Percentiles rank a stretch among this genome's conserved stretches.
phyloP scores from a whole-genome alignment of 2,113 vertebrate species.

The Chaetorhynchus papuensis region DNA sequence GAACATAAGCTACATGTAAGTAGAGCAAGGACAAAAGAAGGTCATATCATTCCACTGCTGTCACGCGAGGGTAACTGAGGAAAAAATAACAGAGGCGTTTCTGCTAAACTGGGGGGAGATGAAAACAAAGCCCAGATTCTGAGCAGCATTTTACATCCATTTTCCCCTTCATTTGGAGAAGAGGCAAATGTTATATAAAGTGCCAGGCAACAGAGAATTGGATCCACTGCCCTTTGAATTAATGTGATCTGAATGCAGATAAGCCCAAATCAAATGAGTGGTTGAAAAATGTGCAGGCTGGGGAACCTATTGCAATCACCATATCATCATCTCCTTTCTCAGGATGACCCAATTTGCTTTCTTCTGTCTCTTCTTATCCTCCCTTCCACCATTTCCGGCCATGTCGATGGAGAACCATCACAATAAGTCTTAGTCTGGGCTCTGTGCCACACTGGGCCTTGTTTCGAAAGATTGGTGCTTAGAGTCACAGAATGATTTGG shows the following conservation, averaged over 20 bases:
- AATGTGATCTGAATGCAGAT: background rate
- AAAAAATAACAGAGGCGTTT: background rate
- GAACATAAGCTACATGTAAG: background rate
- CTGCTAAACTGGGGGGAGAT: background rate
- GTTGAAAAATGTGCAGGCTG: background rate
- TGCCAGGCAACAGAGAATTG: background rate
- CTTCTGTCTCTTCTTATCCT: background rate
- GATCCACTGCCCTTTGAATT: background rate
- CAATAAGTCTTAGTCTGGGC: background rate
- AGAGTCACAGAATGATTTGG: background rate
- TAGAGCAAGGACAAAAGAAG: constrained; percentile 20
- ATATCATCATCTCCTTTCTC: background rate
- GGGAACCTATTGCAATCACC: background rate
- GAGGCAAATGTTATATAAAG: background rate
- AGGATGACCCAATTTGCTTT: background rate
- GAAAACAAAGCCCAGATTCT: background rate
- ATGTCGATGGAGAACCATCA: background rate
- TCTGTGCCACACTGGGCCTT: background rate
- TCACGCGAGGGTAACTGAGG: background rate
- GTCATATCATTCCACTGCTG: background rate
- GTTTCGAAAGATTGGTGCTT: background rate
- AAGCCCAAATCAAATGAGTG: background rate
- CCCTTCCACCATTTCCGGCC: background rate
- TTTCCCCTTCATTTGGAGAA: background rate
- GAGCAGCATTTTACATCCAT: background rate